A percentile compares a stretch with the other conserved stretches of the same genome.
Conservation (phyloP, 2,888 invertebrate genomes). For the Endomychus coccineus region DNA sequence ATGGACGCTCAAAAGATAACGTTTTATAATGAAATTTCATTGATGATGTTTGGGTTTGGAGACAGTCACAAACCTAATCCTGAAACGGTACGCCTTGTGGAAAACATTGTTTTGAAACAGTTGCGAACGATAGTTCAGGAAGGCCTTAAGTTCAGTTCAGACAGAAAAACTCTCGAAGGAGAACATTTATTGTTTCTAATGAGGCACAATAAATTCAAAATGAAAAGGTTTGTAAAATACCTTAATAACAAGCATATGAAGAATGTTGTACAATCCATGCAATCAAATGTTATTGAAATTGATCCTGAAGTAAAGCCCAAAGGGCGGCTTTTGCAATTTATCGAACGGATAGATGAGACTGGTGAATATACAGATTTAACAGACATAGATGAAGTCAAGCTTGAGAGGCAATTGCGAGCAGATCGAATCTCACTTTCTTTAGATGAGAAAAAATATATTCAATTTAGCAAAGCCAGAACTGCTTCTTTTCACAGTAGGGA, state of each 20-base stretch:
- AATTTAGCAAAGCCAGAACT: conserved; percentile 71
- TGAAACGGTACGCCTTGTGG: conserved; percentile 76
- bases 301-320: conserved; percentile 48
- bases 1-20: too few species aligned
- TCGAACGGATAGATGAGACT: conserved; percentile 50
- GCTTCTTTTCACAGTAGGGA: conserved; percentile 55
- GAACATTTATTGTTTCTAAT: conserved; percentile 75
- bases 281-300: conserved; percentile 37
- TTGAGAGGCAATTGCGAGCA: conserved; percentile 54
- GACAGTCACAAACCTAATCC: conserved; percentile 75
- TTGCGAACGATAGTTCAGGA: conserved; percentile 69
- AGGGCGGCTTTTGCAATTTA: conserved; percentile 46
- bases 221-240: conserved; percentile 69
- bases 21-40: conserved; percentile 65
- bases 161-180: conserved; percentile 48
- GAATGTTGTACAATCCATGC: conserved; percentile 35
- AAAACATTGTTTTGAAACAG: conserved; percentile 77
- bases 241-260: conserved; percentile 53
- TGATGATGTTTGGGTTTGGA: conserved; percentile 92
- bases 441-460: conserved; percentile 59
- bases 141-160: conserved; percentile 60
- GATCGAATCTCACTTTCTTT: conserved; percentile 53
- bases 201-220: conserved; percentile 70
- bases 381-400: conserved; percentile 51
- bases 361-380: conserved; percentile 49